Evolutionary conservation across 2,113 vertebrate species (phyloP).

Genomic region (Syngnathoides biaculeatus): DNA sequence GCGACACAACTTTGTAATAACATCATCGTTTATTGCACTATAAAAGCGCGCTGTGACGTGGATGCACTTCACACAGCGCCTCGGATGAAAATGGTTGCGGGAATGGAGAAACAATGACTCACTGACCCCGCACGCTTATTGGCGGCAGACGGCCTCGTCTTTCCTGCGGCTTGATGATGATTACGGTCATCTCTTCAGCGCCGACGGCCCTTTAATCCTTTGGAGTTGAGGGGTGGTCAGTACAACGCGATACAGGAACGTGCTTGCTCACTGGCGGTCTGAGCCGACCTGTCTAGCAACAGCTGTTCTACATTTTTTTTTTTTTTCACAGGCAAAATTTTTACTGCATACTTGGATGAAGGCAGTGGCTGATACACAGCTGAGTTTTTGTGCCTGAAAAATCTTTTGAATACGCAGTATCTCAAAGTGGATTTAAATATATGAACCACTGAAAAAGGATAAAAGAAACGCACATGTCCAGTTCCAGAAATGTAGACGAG

Average conservation of each 20-base stretch:
- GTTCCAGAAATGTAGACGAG: background rate
- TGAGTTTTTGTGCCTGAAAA: background rate
- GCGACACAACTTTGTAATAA: slow-evolving; percentile 43
- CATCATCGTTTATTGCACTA: slow-evolving; percentile 48
- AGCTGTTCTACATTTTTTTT: background rate
- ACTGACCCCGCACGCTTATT: slow-evolving; percentile 37
- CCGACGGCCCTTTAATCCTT: background rate
- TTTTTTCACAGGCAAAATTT: background rate
- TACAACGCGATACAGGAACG: background rate
- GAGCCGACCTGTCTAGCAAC: background rate
- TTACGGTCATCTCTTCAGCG: background rate
- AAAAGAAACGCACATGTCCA: too few species aligned
- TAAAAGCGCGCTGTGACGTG: slow-evolving; percentile 32
- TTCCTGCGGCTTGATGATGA: background rate
- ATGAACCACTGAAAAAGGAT: too few species aligned
- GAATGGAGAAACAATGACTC: slow-evolving; percentile 29
- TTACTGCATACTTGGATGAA: background rate
- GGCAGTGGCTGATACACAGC: background rate
- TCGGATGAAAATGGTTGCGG: slow-evolving; percentile 23
- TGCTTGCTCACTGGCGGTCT: background rate
- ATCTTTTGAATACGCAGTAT: background rate
- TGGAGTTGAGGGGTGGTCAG: background rate
- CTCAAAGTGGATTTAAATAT: too few species aligned
- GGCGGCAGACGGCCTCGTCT: slow-evolving; percentile 5
- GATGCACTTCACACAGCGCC: slow-evolving; percentile 1